Evolutionary conservation across 1,140 invertebrate species (phyloP), one percentile per base, ranked within the genome.

Genomic region (Cydia splendana): DNA sequence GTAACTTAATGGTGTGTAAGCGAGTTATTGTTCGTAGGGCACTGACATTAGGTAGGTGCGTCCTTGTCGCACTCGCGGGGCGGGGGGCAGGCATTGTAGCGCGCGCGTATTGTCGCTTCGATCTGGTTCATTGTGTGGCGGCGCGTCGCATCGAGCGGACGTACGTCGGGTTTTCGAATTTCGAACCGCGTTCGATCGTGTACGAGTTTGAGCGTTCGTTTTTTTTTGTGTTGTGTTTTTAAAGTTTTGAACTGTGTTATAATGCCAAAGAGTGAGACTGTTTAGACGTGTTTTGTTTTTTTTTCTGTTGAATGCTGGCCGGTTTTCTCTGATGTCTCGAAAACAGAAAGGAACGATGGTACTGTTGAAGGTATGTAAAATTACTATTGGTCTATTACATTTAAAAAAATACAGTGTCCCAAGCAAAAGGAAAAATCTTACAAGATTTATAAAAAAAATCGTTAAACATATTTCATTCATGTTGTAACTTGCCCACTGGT

Each of bases 41-140:
- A 91, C 89, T 91, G 91, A 91, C 91, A 91, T 91, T 88, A 86
- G 86, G 81, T 91, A 85, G 87, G 88, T 90, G 90, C 91, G 90
- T 93, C 91, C 90, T 88, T 92, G 91, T 92, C 91, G 85, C 88
- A 84, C 88, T 84, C 82, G 86, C 73, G 76, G 76, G 76, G 78
- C 76, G 89, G 81, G 85, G 84, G 89, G 86, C 81, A 89, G 84
- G 86, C 86, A 91, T 92, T 92, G 91, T 92, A 91, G 88, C 87
- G 89, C 90, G 91, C 90, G 87, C 90, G 89, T 91, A 91, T 93
- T 91, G 90, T 93, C 87, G 88, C 88, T 93, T 93, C 91, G 91
- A 93, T 93, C 91, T 91, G 89, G 81, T 79, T 90, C 90, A 93
- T 93, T 93, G 90, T 93, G 90, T 89, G 85, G 84, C 82, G 81